Base-by-base conservation (phyloP, 2,797 vertebrate genomes). In the Notolabrus celidotus region DNA sequence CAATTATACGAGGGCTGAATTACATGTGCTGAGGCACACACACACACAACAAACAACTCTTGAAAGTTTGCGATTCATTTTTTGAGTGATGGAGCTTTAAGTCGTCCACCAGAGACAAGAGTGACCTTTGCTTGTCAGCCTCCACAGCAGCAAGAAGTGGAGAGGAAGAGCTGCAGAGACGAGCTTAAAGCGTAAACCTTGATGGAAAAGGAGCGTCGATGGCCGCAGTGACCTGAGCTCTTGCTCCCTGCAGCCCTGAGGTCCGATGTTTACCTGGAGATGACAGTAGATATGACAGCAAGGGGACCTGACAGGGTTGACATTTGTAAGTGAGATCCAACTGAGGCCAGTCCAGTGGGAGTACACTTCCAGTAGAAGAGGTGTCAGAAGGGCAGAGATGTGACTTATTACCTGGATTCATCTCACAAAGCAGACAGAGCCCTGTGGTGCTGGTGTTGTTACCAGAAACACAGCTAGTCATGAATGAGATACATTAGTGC, bases 261-360 rank as follows among this genome's bases (percentile, higher is more conserved):
- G 65, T 43, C 33, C 47, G 60, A 60, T 71, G 81, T 79, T 84
- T 69, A 78, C 70, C 73, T 65, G 60, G 53, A 74, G 15, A 74
- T 72, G 66, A 85, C 69, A 79, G 52, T 22, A 62, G 70, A 82
- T 67, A 57, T 62, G 70, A 85, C 12, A 20, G 52, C 23, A 8
- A 33, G 64, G 52, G 41, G 70, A 66, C 74, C 57, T 56, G 83
- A 88, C 84, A 73, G 74, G 41, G 57, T 11, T 88, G 86, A 85
- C 78, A 86, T 89, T 89, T 87, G 67, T 71, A 85, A 73, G 75
- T 47, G 63, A 74, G 76, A 54, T 57, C 77, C 69, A 11, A 34
- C 81, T 36, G 77, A 59, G 65, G 59, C 31, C 6, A 1, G 77
- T 82, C 79, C 62, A 55, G 69, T 29, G 74, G 79, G 79, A 79